A percentile compares a stretch with the other conserved stretches of the same genome.
phyloP scores from a whole-genome alignment of 1,140 invertebrate species.

The Penaeus chinensis region DNA sequence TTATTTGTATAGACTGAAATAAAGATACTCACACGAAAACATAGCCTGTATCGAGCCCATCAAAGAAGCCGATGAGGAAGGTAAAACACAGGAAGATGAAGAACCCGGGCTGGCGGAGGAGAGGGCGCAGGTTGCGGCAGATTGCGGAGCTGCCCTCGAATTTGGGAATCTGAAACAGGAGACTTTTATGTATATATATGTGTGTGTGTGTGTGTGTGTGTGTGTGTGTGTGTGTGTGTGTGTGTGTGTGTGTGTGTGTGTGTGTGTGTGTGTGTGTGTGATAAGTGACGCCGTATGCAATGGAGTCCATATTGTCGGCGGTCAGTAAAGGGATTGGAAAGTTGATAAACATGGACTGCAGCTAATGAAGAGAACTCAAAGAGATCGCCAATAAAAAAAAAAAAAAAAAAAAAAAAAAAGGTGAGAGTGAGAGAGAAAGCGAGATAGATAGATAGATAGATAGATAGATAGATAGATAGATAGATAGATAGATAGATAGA shows the following conservation, averaged over 20 bases:
- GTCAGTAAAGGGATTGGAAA: too few species aligned
- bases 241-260: too few species aligned
- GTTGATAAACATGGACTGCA: too few species aligned
- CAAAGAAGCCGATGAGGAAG: constrained; percentile 36
- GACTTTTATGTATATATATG: too few species aligned
- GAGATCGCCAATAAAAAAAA: too few species aligned
- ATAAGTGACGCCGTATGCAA: background rate
- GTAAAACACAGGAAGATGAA: constrained; percentile 20
- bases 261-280: too few species aligned
- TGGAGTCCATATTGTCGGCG: too few species aligned
- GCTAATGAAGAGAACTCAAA: too few species aligned
- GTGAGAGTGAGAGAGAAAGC: background rate
- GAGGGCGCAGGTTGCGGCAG: background rate
- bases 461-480: constrained; percentile 26
- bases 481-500: background rate
- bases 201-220: too few species aligned
- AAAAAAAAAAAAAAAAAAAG: background rate
- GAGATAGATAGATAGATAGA: constrained; percentile 29
- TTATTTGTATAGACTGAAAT: too few species aligned
- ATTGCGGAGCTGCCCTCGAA: background rate
- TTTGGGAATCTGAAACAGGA: constrained; percentile 11
- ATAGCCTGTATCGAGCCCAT: constrained; percentile 35
- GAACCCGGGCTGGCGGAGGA: constrained; percentile 5
- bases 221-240: too few species aligned
- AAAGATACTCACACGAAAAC: constrained; percentile 36